Percentiles rank a stretch among this genome's conserved stretches.
Evolutionary conservation across 2,888 invertebrate species (phyloP).

Genomic region (Conistra vaccinii): DNA sequence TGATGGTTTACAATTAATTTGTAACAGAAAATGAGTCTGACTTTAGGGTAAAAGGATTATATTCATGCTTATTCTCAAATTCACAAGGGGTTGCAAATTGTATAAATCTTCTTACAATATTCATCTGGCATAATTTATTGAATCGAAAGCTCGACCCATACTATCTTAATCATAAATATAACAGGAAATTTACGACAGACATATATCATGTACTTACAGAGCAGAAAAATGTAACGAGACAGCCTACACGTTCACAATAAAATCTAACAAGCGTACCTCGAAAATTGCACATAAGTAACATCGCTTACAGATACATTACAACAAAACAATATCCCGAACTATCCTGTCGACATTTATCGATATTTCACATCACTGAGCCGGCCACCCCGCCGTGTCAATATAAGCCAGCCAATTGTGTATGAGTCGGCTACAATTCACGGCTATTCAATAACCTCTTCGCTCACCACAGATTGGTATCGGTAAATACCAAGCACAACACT

Average conservation of each 20-base stretch:
- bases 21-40: too few species aligned
- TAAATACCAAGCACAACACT: conserved; percentile 58
- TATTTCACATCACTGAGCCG: conserved; percentile 74
- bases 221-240: conserved; percentile 51
- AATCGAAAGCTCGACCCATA: neutral
- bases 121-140: conserved; percentile 8
- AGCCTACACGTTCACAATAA: conserved; percentile 51
- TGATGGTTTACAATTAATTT: too few species aligned
- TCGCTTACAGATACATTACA: conserved; percentile 59
- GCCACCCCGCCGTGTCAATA: conserved; percentile 87
- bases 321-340: conserved; percentile 62
- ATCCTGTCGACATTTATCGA: conserved; percentile 64
- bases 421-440: conserved; percentile 84
- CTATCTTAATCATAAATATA: conserved; percentile 44
- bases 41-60: too few species aligned
- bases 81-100: too few species aligned
- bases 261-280: conserved; percentile 56
- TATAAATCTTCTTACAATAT: too few species aligned
- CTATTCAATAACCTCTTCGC: conserved; percentile 86
- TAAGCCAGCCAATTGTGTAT: conserved; percentile 86
- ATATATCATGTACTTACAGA: conserved; percentile 35
- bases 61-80: too few species aligned
- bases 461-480: conserved; percentile 84
- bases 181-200: conserved; percentile 18
- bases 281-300: conserved; percentile 60